Base-by-base conservation (phyloP, 2,888 invertebrate genomes). In the Macrophya annulata region DNA sequence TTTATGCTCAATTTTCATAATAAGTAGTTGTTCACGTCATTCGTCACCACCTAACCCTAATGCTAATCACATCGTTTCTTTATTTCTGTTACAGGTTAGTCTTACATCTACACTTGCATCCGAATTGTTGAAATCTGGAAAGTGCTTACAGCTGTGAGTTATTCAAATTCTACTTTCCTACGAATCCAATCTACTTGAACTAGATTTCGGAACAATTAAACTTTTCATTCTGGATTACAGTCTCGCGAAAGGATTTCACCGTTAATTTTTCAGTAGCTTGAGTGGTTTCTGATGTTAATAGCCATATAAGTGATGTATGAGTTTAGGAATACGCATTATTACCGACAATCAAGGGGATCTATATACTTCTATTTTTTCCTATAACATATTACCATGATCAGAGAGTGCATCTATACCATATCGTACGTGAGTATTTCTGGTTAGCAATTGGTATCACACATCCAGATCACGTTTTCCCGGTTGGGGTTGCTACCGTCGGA, bases 31-130 rank as follows among this genome's bases (percentile, higher is more conserved):
- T 37, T 12, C 4, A 17, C 68, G 15, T 68, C 6, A 68, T 15
- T 37, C 37, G 25, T 68, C 68, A 31, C 21, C 6, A 37, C 37
- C 25, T 21, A 74, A 74, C n/a, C 37, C 25, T 21, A 74, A 74
- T 8, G 59, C 62, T 81, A 81, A 81, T 43, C 81, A 21, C 43
- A 15, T 40, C 59, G 1, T 17, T 81, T 51, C 1, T 62, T 43
- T 12, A 59, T 81, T 81, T 81, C 62, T 81, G 81, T 81, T 81
- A 0, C 81, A 81, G 81, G 81, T 81, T 62, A 81, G 81, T 81
- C 40, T 43, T 31, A 21, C 3, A 45, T 74, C 6, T 68, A 37
- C 68, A 37, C 68, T 68, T 37, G 17, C 12, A 68, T 31, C 37
- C 68, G 68, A 68, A 68, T 68, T 15, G 37, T 15, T 74, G 9